A percentile compares a stretch with the other conserved stretches of the same genome.
Evolutionary conservation across 1,140 invertebrate species (phyloP).

Genomic region (Drosophila parvula): DNA sequence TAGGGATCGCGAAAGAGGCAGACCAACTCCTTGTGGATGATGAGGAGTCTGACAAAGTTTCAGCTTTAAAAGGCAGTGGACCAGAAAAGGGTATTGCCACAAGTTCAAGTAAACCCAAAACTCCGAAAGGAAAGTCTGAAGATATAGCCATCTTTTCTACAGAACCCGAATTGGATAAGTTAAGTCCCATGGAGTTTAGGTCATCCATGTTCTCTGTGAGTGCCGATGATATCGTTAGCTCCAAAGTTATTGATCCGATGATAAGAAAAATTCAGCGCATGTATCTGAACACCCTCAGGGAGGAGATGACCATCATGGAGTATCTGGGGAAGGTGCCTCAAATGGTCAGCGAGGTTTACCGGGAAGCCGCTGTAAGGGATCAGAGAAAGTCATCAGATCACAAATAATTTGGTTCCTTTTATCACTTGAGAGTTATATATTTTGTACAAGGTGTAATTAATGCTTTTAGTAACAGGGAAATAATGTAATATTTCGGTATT

Average conservation of each 20-base stretch:
- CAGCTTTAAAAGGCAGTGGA: no score
- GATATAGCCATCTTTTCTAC: no score
- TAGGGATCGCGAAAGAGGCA: no score
- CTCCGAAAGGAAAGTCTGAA: neutral
- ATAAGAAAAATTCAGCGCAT: slow-evolving; percentile 53
- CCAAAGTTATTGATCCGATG: slow-evolving; percentile 56
- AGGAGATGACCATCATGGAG: slow-evolving; percentile 58
- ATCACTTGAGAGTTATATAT: neutral
- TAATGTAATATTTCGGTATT: neutral
- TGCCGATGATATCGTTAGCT: slow-evolving; percentile 49
- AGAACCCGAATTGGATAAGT: no score
- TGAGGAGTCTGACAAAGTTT: neutral
- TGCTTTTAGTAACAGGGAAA: neutral
- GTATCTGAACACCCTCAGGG: slow-evolving; percentile 44
- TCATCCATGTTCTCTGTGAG: slow-evolving; percentile 1
- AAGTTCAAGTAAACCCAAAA: neutral
- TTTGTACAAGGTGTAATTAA: neutral
- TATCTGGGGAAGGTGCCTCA: slow-evolving; percentile 48
- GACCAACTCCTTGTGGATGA: neutral
- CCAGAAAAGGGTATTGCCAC: no score
- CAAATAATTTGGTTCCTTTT: neutral
- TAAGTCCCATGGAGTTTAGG: neutral
- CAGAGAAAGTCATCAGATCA: neutral
- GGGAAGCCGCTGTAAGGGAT: neutral
- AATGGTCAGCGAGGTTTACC: slow-evolving; percentile 51